Conservation (phyloP, 53 echinoderm and acorn worm genomes). For the Holothuria scabra region DNA sequence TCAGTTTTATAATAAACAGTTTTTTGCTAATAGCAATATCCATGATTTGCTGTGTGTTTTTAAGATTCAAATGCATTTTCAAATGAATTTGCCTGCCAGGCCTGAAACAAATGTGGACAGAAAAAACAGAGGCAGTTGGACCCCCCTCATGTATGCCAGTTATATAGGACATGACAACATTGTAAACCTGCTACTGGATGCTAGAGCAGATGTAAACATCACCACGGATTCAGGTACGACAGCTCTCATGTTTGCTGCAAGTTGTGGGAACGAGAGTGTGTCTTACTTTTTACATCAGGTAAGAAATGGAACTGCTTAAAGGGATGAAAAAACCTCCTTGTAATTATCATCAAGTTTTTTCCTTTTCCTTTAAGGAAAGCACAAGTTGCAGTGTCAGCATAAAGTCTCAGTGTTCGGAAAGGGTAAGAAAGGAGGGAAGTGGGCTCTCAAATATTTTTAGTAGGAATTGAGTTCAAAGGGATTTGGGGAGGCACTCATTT, state of each 20-base stretch:
- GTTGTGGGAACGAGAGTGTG: constrained; percentile 92
- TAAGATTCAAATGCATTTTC: not conserved
- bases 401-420: too few relatives aligned
- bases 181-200: constrained; percentile 82
- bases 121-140: constrained; percentile 84
- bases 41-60: not conserved
- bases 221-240: constrained; percentile 80
- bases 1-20: too few relatives aligned
- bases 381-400: too few relatives aligned
- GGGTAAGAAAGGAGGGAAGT: too few relatives aligned
- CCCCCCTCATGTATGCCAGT: constrained; percentile 97
- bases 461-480: too few relatives aligned
- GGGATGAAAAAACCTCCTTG: too few relatives aligned
- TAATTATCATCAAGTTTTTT: too few relatives aligned
- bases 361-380: too few relatives aligned
- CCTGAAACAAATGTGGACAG: constrained; percentile 77
- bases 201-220: constrained; percentile 73
- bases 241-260: constrained; percentile 92
- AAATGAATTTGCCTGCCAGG: constrained; percentile 49
- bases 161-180: constrained; percentile 97
- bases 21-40: too few relatives aligned
- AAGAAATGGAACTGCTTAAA: not conserved
- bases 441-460: too few relatives aligned
- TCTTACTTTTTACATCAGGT: constrained; percentile 93
- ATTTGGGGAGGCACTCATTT: too few relatives aligned